Base-by-base conservation (phyloP, 2,797 vertebrate genomes). In the Sebastes oblongus region DNA sequence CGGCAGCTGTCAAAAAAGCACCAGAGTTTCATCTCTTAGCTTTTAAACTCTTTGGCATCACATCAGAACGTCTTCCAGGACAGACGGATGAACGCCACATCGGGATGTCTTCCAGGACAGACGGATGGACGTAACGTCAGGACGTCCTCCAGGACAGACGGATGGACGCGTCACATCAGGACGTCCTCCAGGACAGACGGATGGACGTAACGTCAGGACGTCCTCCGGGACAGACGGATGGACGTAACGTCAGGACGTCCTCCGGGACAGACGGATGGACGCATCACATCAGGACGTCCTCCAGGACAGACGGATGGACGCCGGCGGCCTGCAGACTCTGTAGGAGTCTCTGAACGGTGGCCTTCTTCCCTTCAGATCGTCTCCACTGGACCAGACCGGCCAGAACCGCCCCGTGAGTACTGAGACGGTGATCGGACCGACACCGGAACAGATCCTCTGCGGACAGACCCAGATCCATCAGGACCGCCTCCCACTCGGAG, bases 371-470 rank as follows among this genome's bases (percentile, higher is more conserved):
- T 0, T 90, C 83, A 1, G 88, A 85, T 61, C 95, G 97, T 66
- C 94, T 96, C 98, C 98, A 99, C 66, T 89, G 95, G 13, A 99
- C 87, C 32, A 99, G 95, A 0, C 96, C 97, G 3, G 96, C 95
- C 27, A 99, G 85, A 0, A 95, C 94, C 80, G 98, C 97, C 0
- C 93, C 95, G n/a, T 97, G 96, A 16, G 94, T 62, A 60, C 92
- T 96, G 84, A 96, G 92, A 0, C 91, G 89, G 83, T 98, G 95
- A 79, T 97, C 95, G 58, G 95, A 94, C 67, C 96, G 97, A 75
- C 98, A 99, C 59, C 96, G 95, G 80, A 97, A 97, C 90, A 98
- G 55, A 3, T 97, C 96, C 9, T 89, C 93, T 1, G 93, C 81
- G 0, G 96, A 95, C 91, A 98, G 87, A 10, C 98, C 97, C 90